phyloP scores from a whole-genome alignment of 1,140 invertebrate genomes.

The Sesamia nonagrioides region DNA sequence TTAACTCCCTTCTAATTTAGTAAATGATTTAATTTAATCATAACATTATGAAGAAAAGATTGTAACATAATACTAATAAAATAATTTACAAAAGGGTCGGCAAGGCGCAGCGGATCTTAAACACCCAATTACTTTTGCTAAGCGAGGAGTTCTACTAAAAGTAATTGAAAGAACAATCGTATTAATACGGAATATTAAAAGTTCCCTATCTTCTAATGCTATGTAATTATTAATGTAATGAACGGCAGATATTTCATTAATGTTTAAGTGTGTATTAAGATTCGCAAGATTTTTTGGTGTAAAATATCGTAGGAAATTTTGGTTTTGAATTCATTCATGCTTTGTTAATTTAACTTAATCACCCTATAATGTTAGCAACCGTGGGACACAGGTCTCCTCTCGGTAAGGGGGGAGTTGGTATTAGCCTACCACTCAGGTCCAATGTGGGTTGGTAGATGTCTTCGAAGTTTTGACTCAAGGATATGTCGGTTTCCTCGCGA shows the following conservation, averaged over 20 bases:
- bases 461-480: too few species aligned
- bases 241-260: constrained; percentile 20
- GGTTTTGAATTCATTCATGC: neutral
- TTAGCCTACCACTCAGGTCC: too few species aligned
- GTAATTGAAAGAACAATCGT: constrained; percentile 34
- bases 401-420: too few species aligned
- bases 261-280: neutral
- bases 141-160: constrained; percentile 9
- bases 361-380: too few species aligned
- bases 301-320: neutral
- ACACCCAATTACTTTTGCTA: constrained; percentile 28
- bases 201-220: constrained; percentile 10
- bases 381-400: too few species aligned
- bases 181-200: constrained; percentile 34
- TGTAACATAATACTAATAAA: constrained; percentile 30
- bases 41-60: constrained; percentile 3
- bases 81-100: constrained; percentile 31
- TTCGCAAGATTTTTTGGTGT: neutral
- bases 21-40: constrained; percentile 8
- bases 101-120: neutral
- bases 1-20: neutral
- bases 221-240: constrained; percentile 33
- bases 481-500: too few species aligned
- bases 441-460: too few species aligned
- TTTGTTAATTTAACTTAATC: neutral